Conservation (phyloP, 2,113 vertebrate genomes). For the Oenanthe oenanthe region DNA sequence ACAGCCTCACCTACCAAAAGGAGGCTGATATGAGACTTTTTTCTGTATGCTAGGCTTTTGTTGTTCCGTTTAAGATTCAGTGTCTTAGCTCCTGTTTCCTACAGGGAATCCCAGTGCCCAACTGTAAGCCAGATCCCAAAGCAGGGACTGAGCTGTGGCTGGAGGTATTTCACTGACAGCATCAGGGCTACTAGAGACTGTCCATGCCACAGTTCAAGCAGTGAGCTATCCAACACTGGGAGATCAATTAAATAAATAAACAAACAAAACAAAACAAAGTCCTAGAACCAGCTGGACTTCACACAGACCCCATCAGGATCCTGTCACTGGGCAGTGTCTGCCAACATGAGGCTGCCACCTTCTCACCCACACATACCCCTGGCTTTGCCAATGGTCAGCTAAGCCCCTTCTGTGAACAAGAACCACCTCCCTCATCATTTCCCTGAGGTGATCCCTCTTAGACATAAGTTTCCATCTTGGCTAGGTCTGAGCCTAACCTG, state of each 20-base stretch:
- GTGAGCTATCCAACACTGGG: neutral
- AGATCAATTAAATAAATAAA: neutral
- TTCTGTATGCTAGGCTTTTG: neutral
- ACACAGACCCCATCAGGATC: neutral
- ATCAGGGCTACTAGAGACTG: neutral
- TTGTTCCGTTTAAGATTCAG: neutral
- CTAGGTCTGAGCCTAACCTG: neutral
- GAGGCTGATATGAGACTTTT: neutral
- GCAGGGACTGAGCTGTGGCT: neutral
- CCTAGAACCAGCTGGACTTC: neutral
- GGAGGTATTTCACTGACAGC: neutral
- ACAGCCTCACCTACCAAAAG: neutral
- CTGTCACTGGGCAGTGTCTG: neutral
- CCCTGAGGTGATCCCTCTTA: neutral
- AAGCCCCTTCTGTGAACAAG: neutral
- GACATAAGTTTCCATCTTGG: neutral
- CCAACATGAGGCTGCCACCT: neutral
- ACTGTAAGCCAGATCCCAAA: neutral
- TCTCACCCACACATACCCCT: neutral
- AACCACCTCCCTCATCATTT: neutral
- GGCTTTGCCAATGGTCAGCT: neutral
- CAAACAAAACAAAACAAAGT: neutral
- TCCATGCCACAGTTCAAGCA: neutral
- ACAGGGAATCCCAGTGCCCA: neutral
- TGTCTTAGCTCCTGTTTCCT: neutral